Percentiles rank a stretch among this genome's conserved stretches.
Evolutionary conservation across 2,113 vertebrate species (phyloP).

Genomic region (Gila orcuttii): DNA sequence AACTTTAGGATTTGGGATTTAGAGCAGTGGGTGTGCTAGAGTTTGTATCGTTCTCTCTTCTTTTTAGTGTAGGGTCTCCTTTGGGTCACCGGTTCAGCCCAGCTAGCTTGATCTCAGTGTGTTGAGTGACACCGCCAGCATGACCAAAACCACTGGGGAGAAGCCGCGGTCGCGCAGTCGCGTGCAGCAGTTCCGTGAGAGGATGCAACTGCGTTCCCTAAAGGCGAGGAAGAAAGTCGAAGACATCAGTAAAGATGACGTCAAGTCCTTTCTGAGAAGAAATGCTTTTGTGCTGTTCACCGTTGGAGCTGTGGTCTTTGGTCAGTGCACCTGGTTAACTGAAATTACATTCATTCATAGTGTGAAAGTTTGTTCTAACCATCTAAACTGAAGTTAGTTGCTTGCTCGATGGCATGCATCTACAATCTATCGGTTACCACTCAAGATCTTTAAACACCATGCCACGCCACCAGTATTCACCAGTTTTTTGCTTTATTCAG

Average conservation of each 20-base stretch:
- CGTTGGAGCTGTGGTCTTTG: slow-evolving; percentile 86
- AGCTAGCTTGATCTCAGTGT: background rate
- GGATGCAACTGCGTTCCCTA: slow-evolving; percentile 89
- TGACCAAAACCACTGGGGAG: slow-evolving; percentile 82
- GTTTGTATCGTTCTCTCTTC: background rate
- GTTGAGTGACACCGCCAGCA: slow-evolving; percentile 55
- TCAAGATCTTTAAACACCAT: too few species aligned
- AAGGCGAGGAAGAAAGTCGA: slow-evolving; percentile 95
- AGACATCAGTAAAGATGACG: slow-evolving; percentile 90
- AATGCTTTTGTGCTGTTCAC: slow-evolving; percentile 97
- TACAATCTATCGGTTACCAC: background rate
- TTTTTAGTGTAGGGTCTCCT: background rate
- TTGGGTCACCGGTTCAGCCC: slow-evolving; percentile 22
- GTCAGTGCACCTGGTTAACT: slow-evolving; percentile 73
- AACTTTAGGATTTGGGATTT: background rate
- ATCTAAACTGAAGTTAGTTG: background rate
- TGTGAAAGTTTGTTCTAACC: background rate
- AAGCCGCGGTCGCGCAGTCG: slow-evolving; percentile 76
- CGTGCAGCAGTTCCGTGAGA: slow-evolving; percentile 90
- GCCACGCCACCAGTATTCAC: background rate
- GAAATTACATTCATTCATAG: background rate
- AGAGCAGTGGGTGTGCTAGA: background rate
- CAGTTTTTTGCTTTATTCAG: slow-evolving; percentile 65
- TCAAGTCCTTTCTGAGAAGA: slow-evolving; percentile 88
- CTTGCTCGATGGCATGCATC: background rate